Conservation (phyloP, 1,140 invertebrate species). For the Orius insidiosus region DNA sequence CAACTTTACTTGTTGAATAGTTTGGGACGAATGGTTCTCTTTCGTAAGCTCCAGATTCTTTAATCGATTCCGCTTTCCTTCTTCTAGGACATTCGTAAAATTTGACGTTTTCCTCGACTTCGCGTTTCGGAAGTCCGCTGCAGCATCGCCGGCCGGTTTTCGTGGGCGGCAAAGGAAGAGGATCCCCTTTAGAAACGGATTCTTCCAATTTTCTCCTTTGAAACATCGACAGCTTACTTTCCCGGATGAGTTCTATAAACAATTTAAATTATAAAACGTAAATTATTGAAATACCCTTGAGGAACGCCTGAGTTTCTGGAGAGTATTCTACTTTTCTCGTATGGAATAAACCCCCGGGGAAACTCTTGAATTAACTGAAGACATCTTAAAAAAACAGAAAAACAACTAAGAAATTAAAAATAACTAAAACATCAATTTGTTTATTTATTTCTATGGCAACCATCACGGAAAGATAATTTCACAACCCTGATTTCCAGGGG, state of each 20-base stretch:
- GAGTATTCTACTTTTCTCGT: constrained; percentile 27
- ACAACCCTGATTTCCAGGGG: too few relatives aligned
- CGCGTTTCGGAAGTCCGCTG: too few relatives aligned
- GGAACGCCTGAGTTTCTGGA: constrained; percentile 26
- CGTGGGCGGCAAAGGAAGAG: constrained; percentile 22
- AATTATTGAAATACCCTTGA: constrained; percentile 24
- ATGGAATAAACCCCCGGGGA: constrained; percentile 25
- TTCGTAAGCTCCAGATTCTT: constrained; percentile 26
- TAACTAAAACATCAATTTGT: too few relatives aligned
- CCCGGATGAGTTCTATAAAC: constrained; percentile 28
- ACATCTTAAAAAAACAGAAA: too few relatives aligned
- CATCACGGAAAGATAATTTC: too few relatives aligned
- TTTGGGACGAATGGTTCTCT: constrained; percentile 25
- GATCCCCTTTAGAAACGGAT: constrained; percentile 26
- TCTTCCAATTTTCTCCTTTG: constrained; percentile 27
- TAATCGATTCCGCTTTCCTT: constrained; percentile 22
- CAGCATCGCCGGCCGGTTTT: background rate
- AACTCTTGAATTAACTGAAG: too few relatives aligned
- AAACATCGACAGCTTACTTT: constrained; percentile 29
- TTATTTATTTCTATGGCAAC: too few relatives aligned
- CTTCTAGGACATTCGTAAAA: constrained; percentile 21
- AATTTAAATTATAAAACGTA: background rate
- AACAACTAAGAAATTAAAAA: too few relatives aligned
- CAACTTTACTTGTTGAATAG: constrained; percentile 5
- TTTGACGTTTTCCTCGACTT: too few relatives aligned